Percentiles rank a stretch among this genome's conserved stretches.
These are phyloP conservation scores for Deilephila elpenor DNA, from an alignment of 2,888 invertebrate species.

Conservation along the genomic window DNA sequence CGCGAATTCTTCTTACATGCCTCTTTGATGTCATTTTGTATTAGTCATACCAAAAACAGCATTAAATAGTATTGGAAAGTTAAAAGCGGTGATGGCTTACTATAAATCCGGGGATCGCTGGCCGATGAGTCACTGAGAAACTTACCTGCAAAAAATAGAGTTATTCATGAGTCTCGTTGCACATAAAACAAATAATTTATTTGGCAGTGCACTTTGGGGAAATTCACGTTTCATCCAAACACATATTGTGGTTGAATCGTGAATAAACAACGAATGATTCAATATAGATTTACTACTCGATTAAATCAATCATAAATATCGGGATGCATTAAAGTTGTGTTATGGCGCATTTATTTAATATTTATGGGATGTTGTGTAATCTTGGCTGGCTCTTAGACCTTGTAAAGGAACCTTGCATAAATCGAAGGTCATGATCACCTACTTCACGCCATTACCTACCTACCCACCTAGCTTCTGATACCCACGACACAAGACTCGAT, in stretches of 20 bases:
- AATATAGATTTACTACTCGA: slow-evolving; percentile 10
- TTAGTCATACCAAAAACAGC: slow-evolving; percentile 24
- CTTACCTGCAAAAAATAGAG: slow-evolving; percentile 55
- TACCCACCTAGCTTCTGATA: no score
- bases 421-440: slow-evolving; percentile 43
- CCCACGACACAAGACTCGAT: no score
- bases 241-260: neutral
- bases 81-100: slow-evolving; percentile 38
- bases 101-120: slow-evolving; percentile 36
- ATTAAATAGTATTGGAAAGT: slow-evolving; percentile 41
- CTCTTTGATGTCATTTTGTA: neutral
- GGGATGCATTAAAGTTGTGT: neutral
- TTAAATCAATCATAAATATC: slow-evolving; percentile 2
- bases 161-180: slow-evolving; percentile 37
- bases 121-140: slow-evolving; percentile 42
- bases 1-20: slow-evolving; percentile 18
- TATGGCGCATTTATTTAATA: neutral
- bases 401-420: slow-evolving; percentile 11
- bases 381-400: slow-evolving; percentile 14
- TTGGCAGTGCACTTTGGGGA: slow-evolving; percentile 15
- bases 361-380: neutral
- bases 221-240: neutral
- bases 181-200: slow-evolving; percentile 24
- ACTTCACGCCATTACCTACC: slow-evolving; percentile 31
- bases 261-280: neutral